Base-by-base conservation (phyloP, 2,797 vertebrate genomes). In the Micropoecilia bifurca region DNA sequence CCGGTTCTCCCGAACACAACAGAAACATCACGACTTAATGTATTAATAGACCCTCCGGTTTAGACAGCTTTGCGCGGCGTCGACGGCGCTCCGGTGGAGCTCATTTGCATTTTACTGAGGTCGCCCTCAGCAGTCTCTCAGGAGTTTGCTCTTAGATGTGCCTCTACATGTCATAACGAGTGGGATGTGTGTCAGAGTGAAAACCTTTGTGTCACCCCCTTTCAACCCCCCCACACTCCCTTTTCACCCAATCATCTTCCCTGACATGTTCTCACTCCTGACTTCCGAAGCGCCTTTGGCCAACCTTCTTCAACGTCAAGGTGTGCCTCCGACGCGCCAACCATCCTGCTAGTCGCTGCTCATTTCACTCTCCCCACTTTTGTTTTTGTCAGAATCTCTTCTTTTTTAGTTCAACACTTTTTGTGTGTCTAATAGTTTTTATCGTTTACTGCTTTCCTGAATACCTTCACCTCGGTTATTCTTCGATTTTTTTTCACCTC, bases 71-170 rank as follows among this genome's bases (percentile, higher is more conserved):
- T 92, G 92, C 93, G 90, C 85, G 89, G 94, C 93, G 92, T 96
- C 94, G 94, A 88, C 95, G 93, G 94, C 94, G 83, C 92, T 92
- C 81, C 80, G 87, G 83, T 90, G 92, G 90, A 94, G 80, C 75
- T 85, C 68, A 93, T 96, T 95, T 93, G 92, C 94, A 94, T 95
- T 91, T 93, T 91, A 94, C 91, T 91, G 85, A 92, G 88, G 93
- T 95, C 85, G 94, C 94, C 94, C 93, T 94, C 90, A 95, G 94
- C 92, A 87, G 93, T 92, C 91, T 95, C 92, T 93, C 75, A 91
- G 92, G 93, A 94, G 92, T 92, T 90, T 92, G 91, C 93, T 95
- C 91, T 94, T 89, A 93, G 91, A 92, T 94, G 94, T 90, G 85
- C 90, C 92, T 89, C 86, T 83, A 84, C 92, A 91, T 94, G 93